Evolutionary conservation across 2,113 vertebrate species (phyloP), one percentile per base, ranked within the genome.

Genomic region (Rhinopomastus cyanomelas): DNA sequence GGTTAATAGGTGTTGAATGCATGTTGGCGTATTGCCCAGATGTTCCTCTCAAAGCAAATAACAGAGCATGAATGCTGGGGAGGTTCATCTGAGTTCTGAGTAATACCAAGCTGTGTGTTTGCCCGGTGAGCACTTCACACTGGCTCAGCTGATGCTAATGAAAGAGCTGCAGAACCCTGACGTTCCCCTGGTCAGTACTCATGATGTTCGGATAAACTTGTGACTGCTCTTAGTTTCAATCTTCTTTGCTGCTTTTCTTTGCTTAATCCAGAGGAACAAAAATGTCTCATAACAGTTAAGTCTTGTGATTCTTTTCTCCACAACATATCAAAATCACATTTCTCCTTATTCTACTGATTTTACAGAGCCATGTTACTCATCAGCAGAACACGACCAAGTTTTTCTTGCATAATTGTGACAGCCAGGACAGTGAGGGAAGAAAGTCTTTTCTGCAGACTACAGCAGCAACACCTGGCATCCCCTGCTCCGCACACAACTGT

Each of bases 401-500:
- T 73, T 85, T 59, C 49, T 68, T 44, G n/a, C 7, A n/a, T 62
- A 73, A 69, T 26, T 59, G 12, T 30, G 11, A 66, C 23, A 32
- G 39, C 19, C 14, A 8, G 26, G 16, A 15, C 3, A 6, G 16
- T 1, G 5, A 1, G 2, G 19, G 2, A 0, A 32, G 51, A 6
- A 29, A 36, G 2, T 60, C 3, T 77, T 90, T 73, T 51, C 52
- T 74, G 20, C 16, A 75, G 34, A 26, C 20, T 67, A 18, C 16
- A 60, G 11, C 12, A 81, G 34, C 37, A 75, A 29, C 11, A 52
- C 7, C 2, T 36, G 44, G 36, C 30, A 69, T 66, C 20, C 11
- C 5, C 53, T 11, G 3, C 3, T 80, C 12, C 25, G 29, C 7
- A 9, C 56, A 52, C 10, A 62, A 48, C 19, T 20, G 29, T 3